Percentiles rank a stretch among this genome's conserved stretches.
Evolutionary conservation across 2,113 vertebrate species (phyloP).

Genomic region (Bubalus kerabau): DNA sequence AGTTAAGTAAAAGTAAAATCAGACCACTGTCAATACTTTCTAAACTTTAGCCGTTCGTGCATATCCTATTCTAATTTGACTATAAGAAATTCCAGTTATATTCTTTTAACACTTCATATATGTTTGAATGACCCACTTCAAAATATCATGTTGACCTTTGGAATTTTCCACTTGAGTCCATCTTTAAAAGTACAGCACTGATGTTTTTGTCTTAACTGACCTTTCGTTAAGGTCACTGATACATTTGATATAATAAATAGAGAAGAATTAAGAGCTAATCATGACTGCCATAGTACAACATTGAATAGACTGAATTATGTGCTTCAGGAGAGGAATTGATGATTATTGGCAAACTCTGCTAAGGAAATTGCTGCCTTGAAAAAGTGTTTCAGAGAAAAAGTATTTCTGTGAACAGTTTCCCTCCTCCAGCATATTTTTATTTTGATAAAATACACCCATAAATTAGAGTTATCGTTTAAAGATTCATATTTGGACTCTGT

Average conservation of each 20-base stretch:
- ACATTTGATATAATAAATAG: slow-evolving; percentile 76
- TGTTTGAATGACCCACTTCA: slow-evolving; percentile 53
- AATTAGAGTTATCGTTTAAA: slow-evolving; percentile 25
- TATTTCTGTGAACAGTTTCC: slow-evolving; percentile 24
- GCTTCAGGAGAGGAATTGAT: slow-evolving; percentile 74
- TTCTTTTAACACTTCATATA: slow-evolving; percentile 56
- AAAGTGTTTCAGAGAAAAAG: background rate
- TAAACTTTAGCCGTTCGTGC: background rate
- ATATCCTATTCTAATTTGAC: slow-evolving; percentile 2
- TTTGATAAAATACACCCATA: slow-evolving; percentile 42
- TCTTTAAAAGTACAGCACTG: slow-evolving; percentile 76
- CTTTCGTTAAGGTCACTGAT: slow-evolving; percentile 79
- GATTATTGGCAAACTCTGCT: slow-evolving; percentile 70
- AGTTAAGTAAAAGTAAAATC: background rate
- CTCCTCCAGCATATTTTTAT: background rate
- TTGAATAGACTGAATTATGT: slow-evolving; percentile 74
- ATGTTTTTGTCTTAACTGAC: slow-evolving; percentile 73
- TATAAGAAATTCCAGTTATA: background rate
- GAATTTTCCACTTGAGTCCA: slow-evolving; percentile 60
- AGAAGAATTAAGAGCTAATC: slow-evolving; percentile 80
- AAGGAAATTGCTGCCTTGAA: slow-evolving; percentile 49
- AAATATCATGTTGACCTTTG: slow-evolving; percentile 67
- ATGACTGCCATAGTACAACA: slow-evolving; percentile 66
- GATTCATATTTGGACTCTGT: background rate
- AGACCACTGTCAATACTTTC: background rate